These are phyloP conservation scores for Caenorhabditis sp. DNA, from an alignment of 2,888 invertebrate species.

Conservation along the genomic window DNA sequence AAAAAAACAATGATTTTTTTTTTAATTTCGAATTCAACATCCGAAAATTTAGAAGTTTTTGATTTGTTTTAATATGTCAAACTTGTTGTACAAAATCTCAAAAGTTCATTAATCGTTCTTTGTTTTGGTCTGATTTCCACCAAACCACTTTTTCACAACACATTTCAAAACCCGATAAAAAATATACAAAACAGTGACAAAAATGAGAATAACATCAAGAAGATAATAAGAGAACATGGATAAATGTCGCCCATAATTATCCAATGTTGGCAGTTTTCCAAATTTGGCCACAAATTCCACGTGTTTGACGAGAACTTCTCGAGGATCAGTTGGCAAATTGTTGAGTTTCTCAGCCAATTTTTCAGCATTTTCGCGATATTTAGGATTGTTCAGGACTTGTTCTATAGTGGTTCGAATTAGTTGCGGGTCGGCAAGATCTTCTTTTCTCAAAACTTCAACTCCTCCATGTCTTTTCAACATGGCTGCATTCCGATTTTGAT, in stretches of 20 bases:
- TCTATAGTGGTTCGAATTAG: slow-evolving; percentile 21
- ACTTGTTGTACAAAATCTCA: no score
- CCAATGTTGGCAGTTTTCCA: slow-evolving; percentile 10
- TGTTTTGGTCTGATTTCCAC: not conserved
- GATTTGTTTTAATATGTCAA: no score
- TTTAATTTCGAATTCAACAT: no score
- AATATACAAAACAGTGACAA: not conserved
- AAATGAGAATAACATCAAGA: slow-evolving; percentile 2
- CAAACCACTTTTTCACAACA: not conserved
- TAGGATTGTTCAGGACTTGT: slow-evolving; percentile 35
- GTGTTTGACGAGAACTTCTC: slow-evolving; percentile 42
- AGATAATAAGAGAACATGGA: slow-evolving; percentile 11
- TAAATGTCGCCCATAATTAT: slow-evolving; percentile 11
- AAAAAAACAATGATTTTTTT: no score
- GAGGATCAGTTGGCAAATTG: slow-evolving; percentile 34
- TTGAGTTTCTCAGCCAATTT: slow-evolving; percentile 35
- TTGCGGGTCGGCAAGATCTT: slow-evolving; percentile 22
- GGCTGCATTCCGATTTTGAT: no score
- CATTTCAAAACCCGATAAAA: not conserved
- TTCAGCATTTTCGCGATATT: slow-evolving; percentile 23
- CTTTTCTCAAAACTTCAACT: slow-evolving; percentile 38
- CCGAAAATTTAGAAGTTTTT: no score
- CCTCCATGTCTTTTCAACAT: slow-evolving; percentile 35
- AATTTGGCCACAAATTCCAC: slow-evolving; percentile 44
- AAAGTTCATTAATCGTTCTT: not conserved